Base-by-base conservation (phyloP, 2,113 vertebrate genomes). In the Blennius ocellaris region DNA sequence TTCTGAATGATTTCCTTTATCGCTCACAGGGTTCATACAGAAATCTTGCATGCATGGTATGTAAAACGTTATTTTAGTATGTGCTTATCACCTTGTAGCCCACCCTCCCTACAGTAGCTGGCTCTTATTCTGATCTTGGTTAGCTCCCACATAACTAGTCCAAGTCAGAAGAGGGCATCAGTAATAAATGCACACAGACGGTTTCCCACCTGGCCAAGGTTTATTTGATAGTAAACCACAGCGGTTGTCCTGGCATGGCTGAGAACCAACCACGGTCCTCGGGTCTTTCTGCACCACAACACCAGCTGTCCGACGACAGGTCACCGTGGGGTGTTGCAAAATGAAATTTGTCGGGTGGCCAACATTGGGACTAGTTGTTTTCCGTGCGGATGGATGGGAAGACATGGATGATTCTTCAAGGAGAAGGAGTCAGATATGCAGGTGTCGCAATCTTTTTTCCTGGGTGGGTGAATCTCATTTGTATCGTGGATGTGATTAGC, bases 251-350 rank as follows among this genome's bases (percentile, higher is more conserved):
- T 86, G 85, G 86, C 78, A 85, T 58, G 11, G 71, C 50, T 56
- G 41, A 47, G 67, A 79, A 77, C 80, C 74, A 67, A 88, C 78
- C 69, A 11, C 64, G 17, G 51, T 81, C 83, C 75, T 84, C 56
- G 45, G 76, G 82, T 77, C 82, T 62, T 76, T 72, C 69, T 67
- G 63, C 63, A 69, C 51, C 78, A 77, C 65, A 79, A 75, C 83
- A 89, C 87, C 89, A 90, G 84, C 87, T 91, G 91, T 92, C 86
- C 66, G 66, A 72, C 69, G 78, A 81, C 21, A 51, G 48, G 66
- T 38, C 76, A 62, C 88, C 70, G 81, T 60, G 37, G 87, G 88
- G 83, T 30, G 49, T 47, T 74, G 21, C 72, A 14, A 72, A 90
- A 89, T 88, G 52, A 87, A 83, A 84, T 73, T 61, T 68, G 56